Conservation (phyloP, 2,888 invertebrate genomes). For the Eilema caniola region DNA sequence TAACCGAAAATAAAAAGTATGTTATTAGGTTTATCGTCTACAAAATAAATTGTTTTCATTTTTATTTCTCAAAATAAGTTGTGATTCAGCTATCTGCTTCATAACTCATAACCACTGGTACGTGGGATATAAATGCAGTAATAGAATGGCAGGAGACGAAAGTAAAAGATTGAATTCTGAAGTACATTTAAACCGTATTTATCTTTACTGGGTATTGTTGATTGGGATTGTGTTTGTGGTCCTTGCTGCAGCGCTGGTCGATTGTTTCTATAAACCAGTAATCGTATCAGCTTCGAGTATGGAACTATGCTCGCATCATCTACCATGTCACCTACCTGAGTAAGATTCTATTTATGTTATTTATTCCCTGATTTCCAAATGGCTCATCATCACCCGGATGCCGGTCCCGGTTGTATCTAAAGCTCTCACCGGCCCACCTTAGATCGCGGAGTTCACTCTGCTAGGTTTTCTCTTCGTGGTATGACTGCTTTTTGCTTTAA, state of each 20-base stretch:
- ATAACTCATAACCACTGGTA: neutral
- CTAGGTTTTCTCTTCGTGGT: no score
- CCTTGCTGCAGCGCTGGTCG: neutral
- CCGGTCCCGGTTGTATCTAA: no score
- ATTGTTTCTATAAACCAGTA: neutral
- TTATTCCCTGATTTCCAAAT: no score
- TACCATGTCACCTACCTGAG: neutral
- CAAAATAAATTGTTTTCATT: neutral
- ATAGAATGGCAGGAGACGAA: neutral
- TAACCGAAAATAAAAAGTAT: neutral
- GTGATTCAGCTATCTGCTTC: neutral
- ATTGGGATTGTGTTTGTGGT: neutral
- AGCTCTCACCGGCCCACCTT: no score
- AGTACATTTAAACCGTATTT: neutral
- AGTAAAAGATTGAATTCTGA: neutral
- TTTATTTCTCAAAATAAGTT: neutral
- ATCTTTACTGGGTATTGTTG: neutral
- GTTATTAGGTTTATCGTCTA: neutral
- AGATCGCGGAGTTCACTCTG: no score
- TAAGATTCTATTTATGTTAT: neutral
- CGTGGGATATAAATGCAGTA: constrained; percentile 4
- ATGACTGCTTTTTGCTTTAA: no score
- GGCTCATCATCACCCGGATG: no score
- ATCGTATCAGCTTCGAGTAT: neutral
- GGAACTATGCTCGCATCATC: neutral